A percentile compares a stretch with the other conserved stretches of the same genome.
Conservation (phyloP, 2,888 invertebrate genomes). For the Agrilus cyanescens region DNA sequence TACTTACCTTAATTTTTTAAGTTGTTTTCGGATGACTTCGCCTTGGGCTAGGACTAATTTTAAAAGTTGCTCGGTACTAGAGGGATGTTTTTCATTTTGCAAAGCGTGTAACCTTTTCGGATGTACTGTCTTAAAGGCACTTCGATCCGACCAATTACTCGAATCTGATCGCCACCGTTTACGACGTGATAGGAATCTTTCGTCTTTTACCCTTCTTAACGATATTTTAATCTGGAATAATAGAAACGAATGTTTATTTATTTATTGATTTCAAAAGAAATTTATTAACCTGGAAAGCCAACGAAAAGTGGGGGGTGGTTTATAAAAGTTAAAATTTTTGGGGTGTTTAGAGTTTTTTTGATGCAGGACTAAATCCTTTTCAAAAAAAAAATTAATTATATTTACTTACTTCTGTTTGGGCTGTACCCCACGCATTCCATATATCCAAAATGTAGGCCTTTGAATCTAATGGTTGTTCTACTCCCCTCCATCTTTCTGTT, state of each 20-base stretch:
- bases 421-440: slow-evolving; percentile 69
- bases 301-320: too few relatives aligned
- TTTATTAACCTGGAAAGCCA: too few relatives aligned
- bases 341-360: neutral
- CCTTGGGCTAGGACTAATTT: slow-evolving; percentile 48
- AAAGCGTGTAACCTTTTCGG: slow-evolving; percentile 33
- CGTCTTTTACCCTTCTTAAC: slow-evolving; percentile 30
- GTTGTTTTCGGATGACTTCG: slow-evolving; percentile 41
- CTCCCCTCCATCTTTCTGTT: slow-evolving; percentile 67
- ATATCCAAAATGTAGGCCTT: slow-evolving; percentile 65
- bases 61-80: slow-evolving; percentile 38
- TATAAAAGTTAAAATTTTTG: too few relatives aligned
- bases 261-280: neutral
- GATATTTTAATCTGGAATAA: slow-evolving; percentile 34
- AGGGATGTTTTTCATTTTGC: slow-evolving; percentile 33
- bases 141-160: slow-evolving; percentile 29
- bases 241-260: slow-evolving; percentile 1
- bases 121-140: slow-evolving; percentile 35
- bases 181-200: slow-evolving; percentile 24
- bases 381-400: slow-evolving; percentile 1
- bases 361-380: neutral
- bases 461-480: slow-evolving; percentile 59
- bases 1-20: slow-evolving; percentile 32
- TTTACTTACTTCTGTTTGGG: slow-evolving; percentile 46
- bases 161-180: slow-evolving; percentile 30